A percentile compares a stretch with the other conserved stretches of the same genome.
Evolutionary conservation across 2,797 vertebrate species (phyloP).

Genomic region (Fratercula arctica): DNA sequence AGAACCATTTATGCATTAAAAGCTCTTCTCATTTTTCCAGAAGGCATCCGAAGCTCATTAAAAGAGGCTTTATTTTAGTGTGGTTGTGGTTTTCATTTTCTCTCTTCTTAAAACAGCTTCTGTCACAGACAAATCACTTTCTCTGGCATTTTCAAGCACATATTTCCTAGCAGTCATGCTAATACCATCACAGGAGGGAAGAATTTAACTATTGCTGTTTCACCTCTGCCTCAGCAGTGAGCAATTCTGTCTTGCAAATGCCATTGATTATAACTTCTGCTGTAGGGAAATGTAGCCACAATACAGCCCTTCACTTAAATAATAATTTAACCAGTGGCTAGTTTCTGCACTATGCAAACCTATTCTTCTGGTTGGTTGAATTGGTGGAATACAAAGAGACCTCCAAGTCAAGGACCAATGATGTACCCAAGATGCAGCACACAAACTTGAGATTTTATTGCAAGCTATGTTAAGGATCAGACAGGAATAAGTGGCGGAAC

Average conservation of each 20-base stretch:
- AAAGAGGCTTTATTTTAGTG: constrained; percentile 57
- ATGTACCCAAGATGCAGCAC: background rate
- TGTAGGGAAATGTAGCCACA: background rate
- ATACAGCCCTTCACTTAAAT: background rate
- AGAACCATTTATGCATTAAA: constrained; percentile 34
- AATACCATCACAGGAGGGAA: constrained; percentile 43
- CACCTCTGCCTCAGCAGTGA: background rate
- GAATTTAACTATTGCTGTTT: constrained; percentile 37
- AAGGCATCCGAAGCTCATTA: constrained; percentile 59
- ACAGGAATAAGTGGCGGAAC: background rate
- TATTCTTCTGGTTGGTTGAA: background rate
- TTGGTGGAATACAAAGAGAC: background rate
- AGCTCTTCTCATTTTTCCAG: constrained; percentile 41
- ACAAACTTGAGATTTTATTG: background rate
- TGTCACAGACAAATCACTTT: constrained; percentile 66
- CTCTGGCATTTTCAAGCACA: constrained; percentile 41
- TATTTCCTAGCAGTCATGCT: constrained; percentile 54
- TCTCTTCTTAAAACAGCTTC: constrained; percentile 49
- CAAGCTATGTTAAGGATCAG: background rate
- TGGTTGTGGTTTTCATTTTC: constrained; percentile 65
- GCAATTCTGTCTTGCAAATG: background rate
- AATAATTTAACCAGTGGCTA: background rate
- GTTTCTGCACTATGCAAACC: background rate
- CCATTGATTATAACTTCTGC: background rate
- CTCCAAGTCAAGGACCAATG: background rate